Conservation (phyloP, 2,797 vertebrate genomes). For the Syndactyla subalaris region DNA sequence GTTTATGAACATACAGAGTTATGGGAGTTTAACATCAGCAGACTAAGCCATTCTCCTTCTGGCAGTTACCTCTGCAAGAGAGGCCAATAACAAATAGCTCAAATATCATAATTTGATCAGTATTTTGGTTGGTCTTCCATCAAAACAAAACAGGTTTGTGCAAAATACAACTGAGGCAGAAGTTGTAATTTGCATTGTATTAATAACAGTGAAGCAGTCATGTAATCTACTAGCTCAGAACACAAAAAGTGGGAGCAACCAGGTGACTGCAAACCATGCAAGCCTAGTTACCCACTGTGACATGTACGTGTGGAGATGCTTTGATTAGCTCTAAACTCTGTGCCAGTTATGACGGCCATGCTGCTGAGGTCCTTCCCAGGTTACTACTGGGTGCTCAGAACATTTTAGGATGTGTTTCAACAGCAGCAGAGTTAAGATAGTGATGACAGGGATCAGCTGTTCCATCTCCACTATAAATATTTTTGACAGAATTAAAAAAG, state of each 20-base stretch:
- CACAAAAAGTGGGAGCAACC: not conserved
- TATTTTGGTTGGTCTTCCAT: not conserved
- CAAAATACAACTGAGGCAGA: not conserved
- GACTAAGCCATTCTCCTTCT: not conserved
- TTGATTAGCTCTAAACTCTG: not conserved
- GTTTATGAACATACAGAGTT: not conserved
- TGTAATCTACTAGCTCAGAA: not conserved
- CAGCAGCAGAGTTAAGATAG: not conserved
- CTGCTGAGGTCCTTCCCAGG: not conserved
- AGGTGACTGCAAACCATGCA: not conserved
- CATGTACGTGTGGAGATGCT: fast-evolving
- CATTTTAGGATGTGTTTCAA: not conserved
- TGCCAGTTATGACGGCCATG: fast-evolving
- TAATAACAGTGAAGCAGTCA: not conserved
- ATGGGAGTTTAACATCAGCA: not conserved
- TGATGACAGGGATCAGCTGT: not conserved
- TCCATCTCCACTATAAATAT: not conserved
- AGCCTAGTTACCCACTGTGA: not conserved
- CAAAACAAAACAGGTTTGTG: not conserved
- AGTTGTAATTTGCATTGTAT: not conserved
- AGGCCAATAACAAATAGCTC: not conserved
- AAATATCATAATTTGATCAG: not conserved
- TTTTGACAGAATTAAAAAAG: not conserved
- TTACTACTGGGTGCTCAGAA: not conserved
- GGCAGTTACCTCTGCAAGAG: not conserved